Conservation (phyloP, 2,888 invertebrate species). For the Dryomyza anilis region DNA sequence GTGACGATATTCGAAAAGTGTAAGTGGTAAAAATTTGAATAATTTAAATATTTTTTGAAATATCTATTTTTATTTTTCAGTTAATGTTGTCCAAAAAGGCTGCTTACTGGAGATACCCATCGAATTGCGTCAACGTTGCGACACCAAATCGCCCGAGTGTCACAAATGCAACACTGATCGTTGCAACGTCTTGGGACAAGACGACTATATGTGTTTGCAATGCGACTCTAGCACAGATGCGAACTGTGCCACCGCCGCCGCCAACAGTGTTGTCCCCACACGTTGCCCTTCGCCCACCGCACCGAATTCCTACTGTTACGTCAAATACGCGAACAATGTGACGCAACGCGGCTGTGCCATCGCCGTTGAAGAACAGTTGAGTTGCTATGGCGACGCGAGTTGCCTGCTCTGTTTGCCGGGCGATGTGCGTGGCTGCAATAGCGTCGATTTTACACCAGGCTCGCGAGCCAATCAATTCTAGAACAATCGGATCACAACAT, state of each 20-base stretch:
- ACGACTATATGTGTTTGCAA: slow-evolving; percentile 47
- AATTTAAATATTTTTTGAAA: not conserved
- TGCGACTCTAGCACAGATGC: slow-evolving; percentile 49
- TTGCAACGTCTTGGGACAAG: slow-evolving; percentile 53
- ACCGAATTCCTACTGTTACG: slow-evolving; percentile 53
- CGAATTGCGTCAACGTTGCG: slow-evolving; percentile 45
- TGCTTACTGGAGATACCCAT: slow-evolving; percentile 51
- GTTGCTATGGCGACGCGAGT: slow-evolving; percentile 42
- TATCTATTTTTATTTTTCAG: slow-evolving; percentile 8
- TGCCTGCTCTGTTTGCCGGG: slow-evolving; percentile 52
- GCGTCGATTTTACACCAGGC: slow-evolving; percentile 39
- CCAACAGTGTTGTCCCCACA: no score
- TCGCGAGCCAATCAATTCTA: slow-evolving; percentile 32
- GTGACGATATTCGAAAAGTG: slow-evolving; percentile 53
- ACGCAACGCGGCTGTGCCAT: slow-evolving; percentile 49
- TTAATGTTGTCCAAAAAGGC: slow-evolving; percentile 47
- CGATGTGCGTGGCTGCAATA: slow-evolving; percentile 48
- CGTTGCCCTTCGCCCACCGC: slow-evolving; percentile 50
- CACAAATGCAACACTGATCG: slow-evolving; percentile 52
- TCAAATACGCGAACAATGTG: slow-evolving; percentile 38
- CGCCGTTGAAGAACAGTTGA: slow-evolving; percentile 40
- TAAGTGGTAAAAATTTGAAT: slow-evolving; percentile 34
- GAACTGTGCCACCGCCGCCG: slow-evolving; percentile 44
- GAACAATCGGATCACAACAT: not conserved
- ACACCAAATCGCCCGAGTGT: slow-evolving; percentile 40